Conservation (phyloP, 1,140 invertebrate species). For the Drosophila kikkawai region DNA sequence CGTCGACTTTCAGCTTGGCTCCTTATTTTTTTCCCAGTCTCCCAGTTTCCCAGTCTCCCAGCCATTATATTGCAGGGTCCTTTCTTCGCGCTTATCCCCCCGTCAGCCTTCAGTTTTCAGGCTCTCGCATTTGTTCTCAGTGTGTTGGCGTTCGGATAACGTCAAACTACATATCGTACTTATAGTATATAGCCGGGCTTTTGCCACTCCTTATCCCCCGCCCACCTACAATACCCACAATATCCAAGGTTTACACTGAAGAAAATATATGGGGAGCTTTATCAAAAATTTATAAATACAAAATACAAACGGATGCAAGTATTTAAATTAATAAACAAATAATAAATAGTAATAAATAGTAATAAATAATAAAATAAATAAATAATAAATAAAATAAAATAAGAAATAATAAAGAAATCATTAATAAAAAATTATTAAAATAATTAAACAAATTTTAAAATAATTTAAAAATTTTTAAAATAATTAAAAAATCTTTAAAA, state of each 20-base stretch:
- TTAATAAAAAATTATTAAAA: too few relatives aligned
- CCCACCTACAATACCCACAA: neutral
- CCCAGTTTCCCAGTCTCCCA: neutral
- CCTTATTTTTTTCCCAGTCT: neutral
- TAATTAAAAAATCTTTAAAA: too few relatives aligned
- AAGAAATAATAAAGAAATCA: too few relatives aligned
- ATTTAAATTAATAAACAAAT: too few relatives aligned
- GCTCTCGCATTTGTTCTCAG: constrained; percentile 46
- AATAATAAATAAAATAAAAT: too few relatives aligned
- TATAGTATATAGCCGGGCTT: constrained; percentile 34
- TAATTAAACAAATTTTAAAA: too few relatives aligned
- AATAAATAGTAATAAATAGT: too few relatives aligned
- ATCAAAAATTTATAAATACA: fast-evolving
- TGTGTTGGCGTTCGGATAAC: constrained; percentile 72
- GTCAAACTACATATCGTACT: constrained; percentile 66
- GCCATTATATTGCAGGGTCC: constrained; percentile 2
- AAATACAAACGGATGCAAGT: too few relatives aligned
- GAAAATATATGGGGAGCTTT: neutral
- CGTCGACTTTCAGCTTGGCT: constrained; percentile 51
- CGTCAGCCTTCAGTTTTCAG: constrained; percentile 14
- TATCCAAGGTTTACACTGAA: neutral
- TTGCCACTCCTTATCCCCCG: constrained; percentile 6
- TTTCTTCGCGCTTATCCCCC: constrained; percentile 37
- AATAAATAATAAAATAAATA: too few relatives aligned
- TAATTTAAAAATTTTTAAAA: too few relatives aligned